These are phyloP conservation scores for Phytoseiulus persimilis DNA, from an alignment of 2,888 invertebrate species.

Conservation along the genomic window DNA sequence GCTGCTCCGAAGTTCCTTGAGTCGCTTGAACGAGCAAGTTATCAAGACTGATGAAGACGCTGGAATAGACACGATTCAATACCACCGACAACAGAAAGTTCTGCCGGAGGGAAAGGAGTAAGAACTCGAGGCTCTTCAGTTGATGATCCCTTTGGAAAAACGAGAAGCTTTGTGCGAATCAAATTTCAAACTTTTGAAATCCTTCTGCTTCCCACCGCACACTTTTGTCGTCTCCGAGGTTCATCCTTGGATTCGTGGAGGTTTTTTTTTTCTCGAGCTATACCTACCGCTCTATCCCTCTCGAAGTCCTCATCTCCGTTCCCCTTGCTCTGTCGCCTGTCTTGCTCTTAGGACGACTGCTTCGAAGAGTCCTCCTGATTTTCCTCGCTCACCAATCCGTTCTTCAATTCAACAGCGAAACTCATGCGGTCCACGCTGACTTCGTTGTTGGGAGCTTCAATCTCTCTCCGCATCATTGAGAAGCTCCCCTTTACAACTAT, in stretches of 20 bases:
- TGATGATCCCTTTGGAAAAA: not conserved
- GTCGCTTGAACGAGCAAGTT: not conserved
- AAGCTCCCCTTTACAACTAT: too few species aligned
- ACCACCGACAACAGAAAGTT: not conserved
- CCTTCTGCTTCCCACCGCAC: not conserved
- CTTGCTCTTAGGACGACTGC: too few species aligned
- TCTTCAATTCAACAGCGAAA: too few species aligned
- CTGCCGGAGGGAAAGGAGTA: not conserved
- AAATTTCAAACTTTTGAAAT: not conserved
- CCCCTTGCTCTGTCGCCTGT: too few species aligned
- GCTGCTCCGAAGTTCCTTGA: not conserved
- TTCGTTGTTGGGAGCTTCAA: too few species aligned
- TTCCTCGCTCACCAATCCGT: too few species aligned
- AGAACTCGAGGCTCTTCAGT: not conserved
- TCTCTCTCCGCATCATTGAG: too few species aligned
- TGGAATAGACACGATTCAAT: not conserved
- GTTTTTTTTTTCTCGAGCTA: too few species aligned
- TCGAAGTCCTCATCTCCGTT: too few species aligned
- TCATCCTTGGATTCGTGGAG: not conserved
- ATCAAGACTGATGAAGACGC: not conserved
- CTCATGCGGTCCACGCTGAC: too few species aligned
- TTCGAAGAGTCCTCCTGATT: too few species aligned
- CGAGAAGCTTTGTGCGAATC: not conserved
- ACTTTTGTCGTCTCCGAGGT: not conserved
- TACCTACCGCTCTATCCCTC: too few species aligned